Evolutionary conservation across 2,113 vertebrate species (phyloP).

Genomic region (Glaucidium brasilianum): DNA sequence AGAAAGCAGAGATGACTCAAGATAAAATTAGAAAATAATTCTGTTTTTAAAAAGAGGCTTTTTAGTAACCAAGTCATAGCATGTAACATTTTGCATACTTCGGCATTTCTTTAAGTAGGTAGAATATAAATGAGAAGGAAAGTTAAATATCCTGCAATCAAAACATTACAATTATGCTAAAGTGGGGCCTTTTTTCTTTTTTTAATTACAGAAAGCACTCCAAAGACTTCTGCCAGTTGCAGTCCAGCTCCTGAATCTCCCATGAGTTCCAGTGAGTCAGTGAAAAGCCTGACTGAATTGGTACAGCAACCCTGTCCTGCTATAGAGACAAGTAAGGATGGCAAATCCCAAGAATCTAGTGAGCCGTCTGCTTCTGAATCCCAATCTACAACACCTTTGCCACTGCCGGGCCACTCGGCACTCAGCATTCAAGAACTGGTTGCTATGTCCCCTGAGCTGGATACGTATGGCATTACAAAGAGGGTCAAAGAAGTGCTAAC

Average conservation of each 20-base stretch:
- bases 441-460: conserved; percentile 92
- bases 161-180: conserved; percentile 39
- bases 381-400: conserved; percentile 82
- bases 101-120: conserved; percentile 23
- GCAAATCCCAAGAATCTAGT: conserved; percentile 72
- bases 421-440: conserved; percentile 94
- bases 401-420: conserved; percentile 83
- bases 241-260: conserved; percentile 94
- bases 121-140: conserved; percentile 33
- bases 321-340: conserved; percentile 82
- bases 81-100: conserved; percentile 12
- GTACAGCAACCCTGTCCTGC: conserved; percentile 83
- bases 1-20: conserved; percentile 5
- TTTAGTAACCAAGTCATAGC: conserved; percentile 5
- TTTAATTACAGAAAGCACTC: conserved; percentile 85
- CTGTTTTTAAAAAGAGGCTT: background rate
- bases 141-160: conserved; percentile 42
- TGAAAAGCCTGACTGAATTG: conserved; percentile 86
- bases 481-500: conserved; percentile 96
- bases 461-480: conserved; percentile 95
- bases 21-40: conserved; percentile 21
- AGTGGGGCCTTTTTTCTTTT: background rate
- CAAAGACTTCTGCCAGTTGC: conserved; percentile 95
- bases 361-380: conserved; percentile 81
- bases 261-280: conserved; percentile 91